Percentiles rank a stretch among this genome's conserved stretches.
Conservation (phyloP, 2,113 vertebrate species). For the Acanthisitta chloris region DNA sequence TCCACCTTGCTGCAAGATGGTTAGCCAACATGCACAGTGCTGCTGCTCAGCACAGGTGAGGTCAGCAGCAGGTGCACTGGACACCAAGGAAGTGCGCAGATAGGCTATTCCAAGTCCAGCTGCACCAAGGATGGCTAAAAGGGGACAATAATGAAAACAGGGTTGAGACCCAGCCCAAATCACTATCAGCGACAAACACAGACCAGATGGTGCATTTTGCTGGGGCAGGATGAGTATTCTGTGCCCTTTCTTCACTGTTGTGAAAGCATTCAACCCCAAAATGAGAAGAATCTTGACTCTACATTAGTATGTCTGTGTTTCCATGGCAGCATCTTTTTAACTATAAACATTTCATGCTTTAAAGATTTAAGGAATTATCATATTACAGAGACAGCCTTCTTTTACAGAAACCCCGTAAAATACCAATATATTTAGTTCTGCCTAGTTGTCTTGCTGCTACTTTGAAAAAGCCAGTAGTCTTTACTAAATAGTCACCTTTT, state of each 20-base stretch:
- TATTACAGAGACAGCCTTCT: not conserved
- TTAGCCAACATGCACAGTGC: not conserved
- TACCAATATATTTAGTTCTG: not conserved
- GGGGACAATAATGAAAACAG: not conserved
- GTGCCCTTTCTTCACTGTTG: not conserved
- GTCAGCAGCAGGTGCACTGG: not conserved
- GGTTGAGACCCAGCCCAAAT: not conserved
- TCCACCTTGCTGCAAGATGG: not conserved
- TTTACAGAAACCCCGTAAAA: not conserved
- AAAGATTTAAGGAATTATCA: not conserved
- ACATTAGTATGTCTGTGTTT: not conserved
- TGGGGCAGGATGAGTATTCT: not conserved
- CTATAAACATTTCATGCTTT: not conserved
- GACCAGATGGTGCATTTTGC: not conserved
- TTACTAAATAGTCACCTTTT: not conserved
- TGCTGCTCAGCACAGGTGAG: not conserved
- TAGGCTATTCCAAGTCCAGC: not conserved
- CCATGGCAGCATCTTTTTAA: not conserved
- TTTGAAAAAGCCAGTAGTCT: not conserved
- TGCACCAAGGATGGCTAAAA: not conserved
- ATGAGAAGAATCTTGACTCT: not conserved
- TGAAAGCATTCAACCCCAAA: not conserved
- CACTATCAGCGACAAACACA: not conserved
- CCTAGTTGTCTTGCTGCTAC: not conserved
- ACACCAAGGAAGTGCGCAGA: not conserved